Percentiles rank a stretch among this genome's conserved stretches.
These are phyloP conservation scores for Cottus gobio DNA, from an alignment of 2,113 vertebrate genomes.

Conservation along the genomic window DNA sequence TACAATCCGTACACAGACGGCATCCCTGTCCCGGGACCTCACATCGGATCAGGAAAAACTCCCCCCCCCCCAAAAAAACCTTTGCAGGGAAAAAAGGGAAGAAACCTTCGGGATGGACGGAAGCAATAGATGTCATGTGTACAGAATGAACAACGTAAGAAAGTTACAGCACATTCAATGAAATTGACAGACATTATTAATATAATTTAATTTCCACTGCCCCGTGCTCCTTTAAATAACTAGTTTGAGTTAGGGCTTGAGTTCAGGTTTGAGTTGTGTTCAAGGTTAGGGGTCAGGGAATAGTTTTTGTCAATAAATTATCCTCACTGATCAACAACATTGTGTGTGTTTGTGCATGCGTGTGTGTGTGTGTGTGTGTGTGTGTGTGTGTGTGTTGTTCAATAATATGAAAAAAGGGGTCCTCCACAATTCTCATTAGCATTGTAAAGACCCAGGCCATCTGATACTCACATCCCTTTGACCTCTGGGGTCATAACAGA, in stretches of 20 bases:
- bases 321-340: background rate
- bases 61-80: no score
- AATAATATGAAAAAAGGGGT: background rate
- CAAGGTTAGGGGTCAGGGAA: background rate
- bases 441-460: constrained; percentile 56
- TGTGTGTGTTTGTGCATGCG: background rate
- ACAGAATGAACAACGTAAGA: no score
- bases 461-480: constrained; percentile 52
- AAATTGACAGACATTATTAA: no score
- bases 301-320: background rate
- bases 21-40: no score
- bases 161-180: no score
- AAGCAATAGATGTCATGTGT: no score
- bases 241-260: background rate
- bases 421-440: constrained; percentile 55
- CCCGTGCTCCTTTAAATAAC: background rate
- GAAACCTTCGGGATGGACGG: no score
- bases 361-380: background rate
- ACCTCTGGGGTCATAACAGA: constrained; percentile 65
- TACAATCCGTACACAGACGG: no score
- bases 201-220: no score
- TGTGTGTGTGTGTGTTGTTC: background rate
- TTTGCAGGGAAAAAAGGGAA: no score
- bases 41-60: no score
- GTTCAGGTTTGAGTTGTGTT: background rate